These are phyloP conservation scores for Ciconia stormi DNA, from an alignment of 2,113 vertebrate genomes.

Conservation along the genomic window DNA sequence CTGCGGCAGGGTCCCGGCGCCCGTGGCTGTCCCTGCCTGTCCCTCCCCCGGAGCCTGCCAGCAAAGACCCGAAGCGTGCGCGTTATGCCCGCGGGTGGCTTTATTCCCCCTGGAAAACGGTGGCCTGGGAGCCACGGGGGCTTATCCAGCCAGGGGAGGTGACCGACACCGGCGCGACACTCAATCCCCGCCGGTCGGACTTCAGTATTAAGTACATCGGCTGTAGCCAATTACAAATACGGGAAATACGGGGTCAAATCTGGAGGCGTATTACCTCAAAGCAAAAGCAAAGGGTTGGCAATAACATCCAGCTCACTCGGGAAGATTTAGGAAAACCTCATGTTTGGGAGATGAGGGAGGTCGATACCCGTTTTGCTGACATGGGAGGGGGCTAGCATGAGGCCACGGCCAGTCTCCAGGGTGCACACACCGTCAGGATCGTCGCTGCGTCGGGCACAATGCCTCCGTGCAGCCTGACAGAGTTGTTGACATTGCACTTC, in stretches of 20 bases:
- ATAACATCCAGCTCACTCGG: background rate
- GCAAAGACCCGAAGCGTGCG: background rate
- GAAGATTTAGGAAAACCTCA: background rate
- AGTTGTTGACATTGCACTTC: conserved; percentile 39
- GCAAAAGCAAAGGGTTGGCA: background rate
- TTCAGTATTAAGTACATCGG: background rate
- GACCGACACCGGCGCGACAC: background rate
- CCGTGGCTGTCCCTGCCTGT: background rate
- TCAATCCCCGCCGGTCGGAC: background rate
- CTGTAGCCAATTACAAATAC: background rate
- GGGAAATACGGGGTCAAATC: background rate
- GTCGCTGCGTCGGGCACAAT: background rate
- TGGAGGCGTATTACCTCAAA: background rate
- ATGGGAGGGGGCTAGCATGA: background rate
- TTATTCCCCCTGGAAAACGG: background rate
- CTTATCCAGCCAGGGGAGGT: background rate
- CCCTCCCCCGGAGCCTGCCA: background rate
- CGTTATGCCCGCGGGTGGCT: background rate
- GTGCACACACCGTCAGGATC: background rate
- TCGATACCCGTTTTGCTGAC: background rate
- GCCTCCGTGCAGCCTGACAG: background rate
- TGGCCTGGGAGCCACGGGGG: background rate
- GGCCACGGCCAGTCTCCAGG: background rate
- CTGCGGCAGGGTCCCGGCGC: background rate
- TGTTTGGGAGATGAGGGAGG: background rate